phyloP scores from a whole-genome alignment of 2,797 vertebrate genomes.

The Leontopithecus rosalia region DNA sequence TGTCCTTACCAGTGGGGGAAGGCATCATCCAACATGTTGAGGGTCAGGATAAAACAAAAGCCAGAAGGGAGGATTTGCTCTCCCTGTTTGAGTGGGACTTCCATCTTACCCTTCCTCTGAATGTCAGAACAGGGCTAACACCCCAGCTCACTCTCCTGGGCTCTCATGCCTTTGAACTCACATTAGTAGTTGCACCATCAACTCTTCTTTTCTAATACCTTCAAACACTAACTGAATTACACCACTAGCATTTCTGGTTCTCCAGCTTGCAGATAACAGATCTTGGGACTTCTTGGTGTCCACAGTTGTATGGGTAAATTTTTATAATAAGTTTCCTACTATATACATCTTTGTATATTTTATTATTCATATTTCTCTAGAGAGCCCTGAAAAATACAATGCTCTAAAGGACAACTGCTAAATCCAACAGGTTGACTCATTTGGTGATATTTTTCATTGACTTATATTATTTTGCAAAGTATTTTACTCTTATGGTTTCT shows the following conservation, averaged over 20 bases:
- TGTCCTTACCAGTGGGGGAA: not conserved
- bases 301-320: not conserved
- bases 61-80: not conserved
- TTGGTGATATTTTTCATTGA: not conserved
- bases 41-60: not conserved
- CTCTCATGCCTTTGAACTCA: not conserved
- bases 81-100: not conserved
- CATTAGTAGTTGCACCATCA: not conserved
- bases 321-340: not conserved
- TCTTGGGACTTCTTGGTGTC: not conserved
- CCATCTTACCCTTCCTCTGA: not conserved
- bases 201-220: not conserved
- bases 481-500: not conserved
- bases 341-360: not conserved
- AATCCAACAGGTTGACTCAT: not conserved
- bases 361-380: not conserved
- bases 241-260: not conserved
- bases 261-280: not conserved
- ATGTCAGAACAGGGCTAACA: not conserved
- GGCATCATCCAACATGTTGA: not conserved
- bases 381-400: not conserved
- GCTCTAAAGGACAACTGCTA: not conserved
- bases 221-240: not conserved
- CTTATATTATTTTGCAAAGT: not conserved
- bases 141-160: not conserved